Conservation (phyloP, 2,797 vertebrate genomes). For the Crenuchus spilurus region DNA sequence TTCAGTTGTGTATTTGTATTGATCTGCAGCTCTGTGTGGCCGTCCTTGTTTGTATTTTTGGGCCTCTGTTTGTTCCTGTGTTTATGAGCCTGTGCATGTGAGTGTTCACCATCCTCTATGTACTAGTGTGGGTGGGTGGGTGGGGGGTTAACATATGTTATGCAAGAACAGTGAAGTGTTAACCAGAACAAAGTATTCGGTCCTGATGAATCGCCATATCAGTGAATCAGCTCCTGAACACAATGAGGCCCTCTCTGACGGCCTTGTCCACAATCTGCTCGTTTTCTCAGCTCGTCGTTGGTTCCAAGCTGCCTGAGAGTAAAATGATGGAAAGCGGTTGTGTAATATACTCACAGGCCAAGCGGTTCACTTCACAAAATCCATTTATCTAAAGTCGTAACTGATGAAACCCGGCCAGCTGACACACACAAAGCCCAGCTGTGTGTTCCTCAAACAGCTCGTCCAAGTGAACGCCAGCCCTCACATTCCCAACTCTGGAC, state of each 20-base stretch:
- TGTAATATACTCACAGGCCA: background rate
- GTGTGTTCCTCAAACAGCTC: constrained; percentile 8
- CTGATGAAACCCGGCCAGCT: background rate
- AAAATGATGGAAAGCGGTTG: background rate
- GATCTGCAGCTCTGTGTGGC: background rate
- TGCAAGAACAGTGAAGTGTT: background rate
- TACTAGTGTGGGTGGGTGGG: background rate
- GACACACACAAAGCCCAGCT: background rate
- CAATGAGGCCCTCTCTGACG: background rate
- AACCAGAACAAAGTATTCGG: constrained; percentile 10
- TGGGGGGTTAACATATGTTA: background rate
- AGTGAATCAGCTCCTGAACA: background rate
- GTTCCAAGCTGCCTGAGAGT: background rate
- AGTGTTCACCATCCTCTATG: background rate
- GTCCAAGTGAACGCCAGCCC: constrained; percentile 8
- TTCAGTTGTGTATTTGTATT: background rate
- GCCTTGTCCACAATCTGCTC: background rate
- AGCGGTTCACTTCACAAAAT: background rate
- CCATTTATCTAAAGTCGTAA: constrained; percentile 9
- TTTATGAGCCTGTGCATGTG: constrained; percentile 32
- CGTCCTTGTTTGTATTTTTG: constrained; percentile 18
- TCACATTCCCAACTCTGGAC: too few species aligned
- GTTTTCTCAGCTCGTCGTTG: background rate
- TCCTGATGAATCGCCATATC: background rate
- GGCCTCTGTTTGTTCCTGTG: constrained; percentile 30